These are phyloP conservation scores for Uropetala carovei DNA, from an alignment of 2,888 invertebrate genomes.

Conservation along the genomic window DNA sequence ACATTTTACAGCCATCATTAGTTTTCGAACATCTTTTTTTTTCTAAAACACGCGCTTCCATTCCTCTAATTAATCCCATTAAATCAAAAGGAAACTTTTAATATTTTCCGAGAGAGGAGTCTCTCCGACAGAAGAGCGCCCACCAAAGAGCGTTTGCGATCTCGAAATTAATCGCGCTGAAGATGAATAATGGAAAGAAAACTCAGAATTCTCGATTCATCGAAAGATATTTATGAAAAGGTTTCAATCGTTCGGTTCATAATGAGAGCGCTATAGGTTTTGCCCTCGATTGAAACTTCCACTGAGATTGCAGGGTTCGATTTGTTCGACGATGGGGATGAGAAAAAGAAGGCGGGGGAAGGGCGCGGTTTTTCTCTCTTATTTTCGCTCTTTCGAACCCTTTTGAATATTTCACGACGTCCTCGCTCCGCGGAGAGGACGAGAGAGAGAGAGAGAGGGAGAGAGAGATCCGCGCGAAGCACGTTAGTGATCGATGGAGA, in stretches of 20 bases:
- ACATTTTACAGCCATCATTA: no score
- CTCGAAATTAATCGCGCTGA: neutral
- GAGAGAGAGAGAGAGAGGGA: neutral
- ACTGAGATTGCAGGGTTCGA: no score
- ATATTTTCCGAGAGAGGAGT: no score
- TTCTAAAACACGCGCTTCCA: no score
- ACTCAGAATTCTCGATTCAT: neutral
- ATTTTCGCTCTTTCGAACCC: neutral
- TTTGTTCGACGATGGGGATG: no score
- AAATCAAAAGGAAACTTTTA: no score
- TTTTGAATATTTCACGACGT: constrained; percentile 17
- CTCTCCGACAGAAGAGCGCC: no score
- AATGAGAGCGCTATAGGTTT: neutral
- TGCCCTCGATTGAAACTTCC: no score
- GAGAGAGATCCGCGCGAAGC: neutral
- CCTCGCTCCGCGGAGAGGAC: neutral
- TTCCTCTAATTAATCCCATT: no score
- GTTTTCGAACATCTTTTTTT: no score
- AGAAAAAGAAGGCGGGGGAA: neutral
- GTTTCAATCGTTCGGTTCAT: neutral
- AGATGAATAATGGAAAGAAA: constrained; percentile 35
- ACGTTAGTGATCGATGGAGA: neutral
- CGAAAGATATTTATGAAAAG: constrained; percentile 10
- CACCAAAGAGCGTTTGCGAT: neutral
- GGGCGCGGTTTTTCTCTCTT: neutral